phyloP scores from a whole-genome alignment of 2,797 vertebrate genomes.

The Ibycter americanus region DNA sequence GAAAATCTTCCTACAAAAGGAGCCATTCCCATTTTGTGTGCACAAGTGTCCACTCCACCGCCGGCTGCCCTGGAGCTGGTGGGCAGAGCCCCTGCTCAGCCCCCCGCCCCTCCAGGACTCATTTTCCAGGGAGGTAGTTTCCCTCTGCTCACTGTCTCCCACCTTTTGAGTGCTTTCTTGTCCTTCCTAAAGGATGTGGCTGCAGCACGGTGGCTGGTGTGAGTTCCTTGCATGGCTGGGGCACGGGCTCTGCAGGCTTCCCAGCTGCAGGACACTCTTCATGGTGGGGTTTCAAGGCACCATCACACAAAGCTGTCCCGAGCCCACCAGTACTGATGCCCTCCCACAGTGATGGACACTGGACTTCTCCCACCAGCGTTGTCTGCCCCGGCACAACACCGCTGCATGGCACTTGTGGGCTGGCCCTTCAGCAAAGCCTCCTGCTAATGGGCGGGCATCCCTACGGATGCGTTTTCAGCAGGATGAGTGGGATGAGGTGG shows the following conservation, averaged over 20 bases:
- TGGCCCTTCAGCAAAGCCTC: not conserved
- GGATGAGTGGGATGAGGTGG: not conserved
- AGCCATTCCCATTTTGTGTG: not conserved
- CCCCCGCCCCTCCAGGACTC: not conserved
- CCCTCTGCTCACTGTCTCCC: not conserved
- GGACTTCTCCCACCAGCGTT: not conserved
- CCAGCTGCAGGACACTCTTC: accelerated
- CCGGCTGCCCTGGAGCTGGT: not conserved
- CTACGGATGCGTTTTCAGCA: accelerated
- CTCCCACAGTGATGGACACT: accelerated
- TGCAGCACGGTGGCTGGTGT: not conserved
- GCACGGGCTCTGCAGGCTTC: not conserved
- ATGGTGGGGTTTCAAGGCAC: not conserved
- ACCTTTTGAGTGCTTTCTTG: not conserved
- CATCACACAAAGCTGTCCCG: not conserved
- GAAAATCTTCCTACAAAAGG: not conserved
- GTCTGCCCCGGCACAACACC: accelerated
- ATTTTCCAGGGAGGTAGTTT: not conserved
- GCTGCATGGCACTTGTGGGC: accelerated
- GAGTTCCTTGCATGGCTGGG: not conserved
- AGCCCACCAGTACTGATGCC: accelerated
- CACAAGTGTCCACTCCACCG: accelerated
- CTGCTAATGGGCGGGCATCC: not conserved
- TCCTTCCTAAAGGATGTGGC: not conserved
- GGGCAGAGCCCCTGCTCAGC: not conserved